A percentile compares a stretch with the other conserved stretches of the same genome.
Evolutionary conservation across 2,888 invertebrate species (phyloP).

Genomic region (Sphinx pinastri): DNA sequence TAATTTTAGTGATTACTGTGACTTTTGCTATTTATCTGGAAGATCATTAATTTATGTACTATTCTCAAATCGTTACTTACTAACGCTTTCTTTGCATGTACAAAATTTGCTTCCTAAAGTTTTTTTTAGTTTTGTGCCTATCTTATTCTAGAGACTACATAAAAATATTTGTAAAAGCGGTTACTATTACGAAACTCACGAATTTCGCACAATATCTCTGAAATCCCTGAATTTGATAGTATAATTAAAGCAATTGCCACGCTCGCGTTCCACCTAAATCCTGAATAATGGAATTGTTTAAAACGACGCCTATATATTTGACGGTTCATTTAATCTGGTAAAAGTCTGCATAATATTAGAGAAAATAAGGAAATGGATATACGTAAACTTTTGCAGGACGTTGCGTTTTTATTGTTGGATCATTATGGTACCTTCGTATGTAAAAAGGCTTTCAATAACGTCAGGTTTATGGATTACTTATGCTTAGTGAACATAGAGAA

Average conservation of each 20-base stretch:
- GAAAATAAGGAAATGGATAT: neutral
- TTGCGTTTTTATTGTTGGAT: too few species aligned
- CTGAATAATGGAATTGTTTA: conserved; percentile 22
- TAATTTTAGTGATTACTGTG: neutral
- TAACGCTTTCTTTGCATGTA: too few species aligned
- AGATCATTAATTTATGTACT: too few species aligned
- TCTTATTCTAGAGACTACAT: neutral
- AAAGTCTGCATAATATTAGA: neutral
- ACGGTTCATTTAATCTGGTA: conserved; percentile 25
- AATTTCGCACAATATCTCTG: conserved; percentile 13
- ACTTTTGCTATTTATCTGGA: too few species aligned
- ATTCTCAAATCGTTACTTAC: too few species aligned
- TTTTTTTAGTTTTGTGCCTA: neutral
- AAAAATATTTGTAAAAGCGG: neutral
- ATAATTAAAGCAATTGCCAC: conserved; percentile 31
- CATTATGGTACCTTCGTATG: too few species aligned
- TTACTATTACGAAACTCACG: neutral
- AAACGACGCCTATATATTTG: conserved; percentile 22
- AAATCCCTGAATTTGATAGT: conserved; percentile 27
- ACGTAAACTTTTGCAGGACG: too few species aligned
- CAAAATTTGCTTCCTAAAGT: too few species aligned
- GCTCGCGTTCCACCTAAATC: conserved; percentile 23
- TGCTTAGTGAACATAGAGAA: too few species aligned
- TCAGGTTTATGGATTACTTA: too few species aligned
- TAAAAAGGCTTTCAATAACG: too few species aligned